Base-by-base conservation (phyloP, 2,113 vertebrate genomes). In the Larimichthys polyactis region DNA sequence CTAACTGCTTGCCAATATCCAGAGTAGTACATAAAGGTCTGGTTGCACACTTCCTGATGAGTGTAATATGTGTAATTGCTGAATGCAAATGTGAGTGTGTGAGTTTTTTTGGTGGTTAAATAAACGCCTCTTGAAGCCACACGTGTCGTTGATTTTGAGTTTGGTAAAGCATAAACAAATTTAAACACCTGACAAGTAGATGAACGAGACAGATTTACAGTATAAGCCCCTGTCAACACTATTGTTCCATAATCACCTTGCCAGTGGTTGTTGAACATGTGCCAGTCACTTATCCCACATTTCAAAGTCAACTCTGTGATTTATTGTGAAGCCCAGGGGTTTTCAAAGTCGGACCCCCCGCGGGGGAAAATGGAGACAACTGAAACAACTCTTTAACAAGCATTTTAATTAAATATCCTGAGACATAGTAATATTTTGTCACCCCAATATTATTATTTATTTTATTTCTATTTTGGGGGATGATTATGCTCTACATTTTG, bases 1-100 rank as follows among this genome's bases (percentile, higher is more conserved):
- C 89, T 74, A 92, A 67, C 79, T 77, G 91, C 93, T 89, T 89
- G 73, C 86, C 69, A 78, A 87, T 78, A 79, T 79, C 51, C 72
- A 75, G 0, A 84, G 48, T 72, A 67, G 63, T 77, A 75, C 78
- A 69, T 75, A 59, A 67, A 20, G 5, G 43, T 80, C 63, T 84
- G 68, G 51, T 29, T 57, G 70, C 66, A 84, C 73, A 79, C 49
- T 68, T 70, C 16, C 63, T 67, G 24, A 44, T 80, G 82, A 90
- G 29, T 87, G 78, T 85, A 40, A 62, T 59, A 49, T 79, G 67
- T 66, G 14, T 63, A 71, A 70, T 9, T 77, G 68, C 66, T 81
- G 65, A 77, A 66, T 62, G 67, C 19, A 71, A 75, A 60, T 11
- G 24, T 81, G 82, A 73, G 59, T 84, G 84, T 88, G 80, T 79